Base-by-base conservation (phyloP, 2,888 invertebrate species). In the Tetranychus truncatus region DNA sequence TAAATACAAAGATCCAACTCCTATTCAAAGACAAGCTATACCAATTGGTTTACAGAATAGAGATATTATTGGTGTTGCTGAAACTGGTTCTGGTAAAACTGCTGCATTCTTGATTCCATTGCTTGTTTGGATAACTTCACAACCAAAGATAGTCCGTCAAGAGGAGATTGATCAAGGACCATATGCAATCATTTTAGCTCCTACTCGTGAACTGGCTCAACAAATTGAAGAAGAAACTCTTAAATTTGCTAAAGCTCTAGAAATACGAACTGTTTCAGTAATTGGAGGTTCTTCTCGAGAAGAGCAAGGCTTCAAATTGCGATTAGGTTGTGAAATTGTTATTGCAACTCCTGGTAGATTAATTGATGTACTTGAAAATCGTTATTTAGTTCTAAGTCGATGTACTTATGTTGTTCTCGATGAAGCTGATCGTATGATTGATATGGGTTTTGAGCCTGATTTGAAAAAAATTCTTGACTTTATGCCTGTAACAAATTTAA, bases 321-420 rank as follows among this genome's bases (percentile, higher is more conserved):
- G 97, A 79, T 87, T 96, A 85, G 99, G 99, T 71, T 99, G 99
- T 83, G 99, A 99, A 88, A 95, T 99, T 80, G 97, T 99, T 9
- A 99, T 99, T 81, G 99, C 99, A 1, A 99, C 99, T 0, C 99
- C 99, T 6, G 99, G 99, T 86, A 92, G 99, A 87, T 87, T 99
- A 71, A 95, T 99, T 78, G 99, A 99, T 83, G 97, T 99, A 1
- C 84, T 99, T 77, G 97, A 99, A 84, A 99, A 99, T 84, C 88
- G 96, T 77, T 99, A 99, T 83, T 85, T 99, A 78, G 96, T 97
- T 9, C 85, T 99, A 20, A 92, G 91, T 83, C 92, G 97, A 81
- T 99, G 99, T 83, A 97, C 99, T 0, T 99, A 99, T 82, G 95
- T 99, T 77, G 96, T 87, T 76, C 82, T 86, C 79, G 87, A 87